phyloP scores from a whole-genome alignment of 35 echinoderm and acorn worm species.

The Amphiura filiformis region DNA sequence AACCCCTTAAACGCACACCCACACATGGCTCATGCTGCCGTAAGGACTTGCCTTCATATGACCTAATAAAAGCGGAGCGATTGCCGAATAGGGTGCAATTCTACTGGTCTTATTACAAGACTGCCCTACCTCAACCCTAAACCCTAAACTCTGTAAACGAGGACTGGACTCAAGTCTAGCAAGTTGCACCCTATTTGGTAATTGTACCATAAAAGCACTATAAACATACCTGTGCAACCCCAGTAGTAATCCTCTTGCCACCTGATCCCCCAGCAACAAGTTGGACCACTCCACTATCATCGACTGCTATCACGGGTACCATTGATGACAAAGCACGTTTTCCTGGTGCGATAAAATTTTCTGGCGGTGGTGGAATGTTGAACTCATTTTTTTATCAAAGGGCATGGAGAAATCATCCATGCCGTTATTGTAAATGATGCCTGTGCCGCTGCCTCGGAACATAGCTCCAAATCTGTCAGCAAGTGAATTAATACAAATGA shows the following conservation, averaged over 20 bases:
- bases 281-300: constrained; percentile 7
- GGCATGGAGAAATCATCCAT: constrained; percentile 89
- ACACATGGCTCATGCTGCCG: too few species aligned
- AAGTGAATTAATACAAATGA: too few species aligned
- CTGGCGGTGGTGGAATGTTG: constrained; percentile 34
- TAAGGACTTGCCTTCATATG: too few species aligned
- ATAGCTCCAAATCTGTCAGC: constrained; percentile 72
- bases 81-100: too few species aligned
- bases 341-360: constrained; percentile 66
- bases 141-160: too few species aligned
- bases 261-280: constrained; percentile 51
- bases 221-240: constrained; percentile 21
- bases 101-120: too few species aligned
- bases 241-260: constrained; percentile 58
- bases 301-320: constrained; percentile 40
- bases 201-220: too few species aligned
- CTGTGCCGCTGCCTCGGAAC: constrained; percentile 59
- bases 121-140: too few species aligned
- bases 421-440: constrained; percentile 87
- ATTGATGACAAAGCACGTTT: constrained; percentile 75
- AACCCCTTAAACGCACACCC: too few species aligned
- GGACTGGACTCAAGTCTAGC: too few species aligned
- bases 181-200: too few species aligned
- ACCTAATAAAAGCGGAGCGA: too few species aligned
- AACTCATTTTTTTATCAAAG: constrained; percentile 24